A percentile compares a stretch with the other conserved stretches of the same genome.
Evolutionary conservation across 2,113 vertebrate species (phyloP).

Genomic region (Gopherus flavomarginatus): DNA sequence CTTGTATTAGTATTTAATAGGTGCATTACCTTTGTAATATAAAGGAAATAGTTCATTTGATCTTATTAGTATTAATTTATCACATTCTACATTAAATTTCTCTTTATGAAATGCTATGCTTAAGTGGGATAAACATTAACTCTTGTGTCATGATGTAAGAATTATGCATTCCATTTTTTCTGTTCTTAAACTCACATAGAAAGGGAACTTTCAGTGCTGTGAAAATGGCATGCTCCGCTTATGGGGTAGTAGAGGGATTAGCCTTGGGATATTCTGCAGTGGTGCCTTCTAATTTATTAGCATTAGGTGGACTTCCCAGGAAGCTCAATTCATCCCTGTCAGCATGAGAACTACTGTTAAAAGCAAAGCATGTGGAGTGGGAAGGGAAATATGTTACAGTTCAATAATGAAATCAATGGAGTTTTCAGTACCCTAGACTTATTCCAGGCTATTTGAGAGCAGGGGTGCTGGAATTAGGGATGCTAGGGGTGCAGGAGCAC

Average conservation of each 20-base stretch:
- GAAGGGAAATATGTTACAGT: neutral
- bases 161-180: neutral
- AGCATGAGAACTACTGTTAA: neutral
- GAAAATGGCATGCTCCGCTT: neutral
- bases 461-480: neutral
- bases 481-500: no score
- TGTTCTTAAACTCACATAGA: neutral
- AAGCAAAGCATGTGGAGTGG: neutral
- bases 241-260: neutral
- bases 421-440: neutral
- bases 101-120: neutral
- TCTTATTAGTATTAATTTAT: neutral
- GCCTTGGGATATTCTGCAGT: neutral
- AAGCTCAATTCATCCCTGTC: neutral
- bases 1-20: slow-evolving; percentile 29
- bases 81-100: neutral
- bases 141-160: neutral
- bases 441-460: neutral
- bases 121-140: neutral
- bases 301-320: neutral
- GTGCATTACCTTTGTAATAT: slow-evolving; percentile 7
- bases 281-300: neutral
- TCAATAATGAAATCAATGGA: neutral
- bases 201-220: neutral
- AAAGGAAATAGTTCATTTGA: slow-evolving; percentile 3